These are phyloP conservation scores for Eulemur rubriventer DNA, from an alignment of 2,797 vertebrate species.

Conservation along the genomic window DNA sequence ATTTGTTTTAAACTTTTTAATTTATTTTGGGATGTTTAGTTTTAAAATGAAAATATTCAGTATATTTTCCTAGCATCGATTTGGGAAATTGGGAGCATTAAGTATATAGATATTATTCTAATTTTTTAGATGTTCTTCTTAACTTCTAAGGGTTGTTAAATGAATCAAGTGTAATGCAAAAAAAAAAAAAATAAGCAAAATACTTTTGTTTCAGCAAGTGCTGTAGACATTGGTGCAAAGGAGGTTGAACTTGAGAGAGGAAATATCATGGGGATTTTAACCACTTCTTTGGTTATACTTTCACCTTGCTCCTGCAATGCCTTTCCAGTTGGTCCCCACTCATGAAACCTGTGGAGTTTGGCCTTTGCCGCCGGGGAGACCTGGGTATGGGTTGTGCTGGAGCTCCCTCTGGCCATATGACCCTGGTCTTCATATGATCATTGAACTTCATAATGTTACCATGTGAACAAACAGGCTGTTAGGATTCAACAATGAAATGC, in stretches of 20 bases:
- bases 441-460: neutral
- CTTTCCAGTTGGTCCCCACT: neutral
- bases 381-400: neutral
- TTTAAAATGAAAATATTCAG: neutral
- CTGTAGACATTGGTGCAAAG: neutral
- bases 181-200: neutral
- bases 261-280: neutral
- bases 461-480: neutral
- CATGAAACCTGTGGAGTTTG: neutral
- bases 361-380: neutral
- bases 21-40: neutral
- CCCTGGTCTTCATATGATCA: too few species aligned
- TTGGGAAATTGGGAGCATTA: neutral
- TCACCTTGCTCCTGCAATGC: neutral
- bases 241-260: neutral
- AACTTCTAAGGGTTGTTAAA: neutral
- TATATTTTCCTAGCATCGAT: neutral
- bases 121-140: neutral
- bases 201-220: neutral
- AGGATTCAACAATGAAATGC: neutral
- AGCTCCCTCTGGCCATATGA: neutral
- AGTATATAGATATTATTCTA: neutral
- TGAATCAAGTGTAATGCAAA: neutral
- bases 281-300: neutral
- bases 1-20: conserved; percentile 2